phyloP scores from a whole-genome alignment of 2,113 vertebrate genomes.

The Ia io region DNA sequence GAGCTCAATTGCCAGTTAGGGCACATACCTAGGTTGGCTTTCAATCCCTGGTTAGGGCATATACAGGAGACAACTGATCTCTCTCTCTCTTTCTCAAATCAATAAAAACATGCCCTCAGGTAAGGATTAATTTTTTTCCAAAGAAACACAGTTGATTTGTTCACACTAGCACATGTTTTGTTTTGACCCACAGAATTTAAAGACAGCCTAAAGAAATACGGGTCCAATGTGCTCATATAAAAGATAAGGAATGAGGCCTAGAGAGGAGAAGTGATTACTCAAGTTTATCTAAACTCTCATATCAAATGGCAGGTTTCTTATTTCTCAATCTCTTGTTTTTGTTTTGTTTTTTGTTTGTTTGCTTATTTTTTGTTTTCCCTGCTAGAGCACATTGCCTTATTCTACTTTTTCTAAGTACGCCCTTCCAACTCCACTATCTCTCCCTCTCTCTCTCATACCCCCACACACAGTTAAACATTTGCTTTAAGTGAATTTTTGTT shows the following conservation, averaged over 20 bases:
- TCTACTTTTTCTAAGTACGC: not conserved
- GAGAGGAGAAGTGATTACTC: not conserved
- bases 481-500: not conserved
- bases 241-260: not conserved
- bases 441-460: not conserved
- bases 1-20: not conserved
- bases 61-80: not conserved
- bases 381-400: not conserved
- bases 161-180: not conserved
- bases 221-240: not conserved
- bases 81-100: not conserved
- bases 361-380: not conserved
- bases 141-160: not conserved
- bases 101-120: not conserved
- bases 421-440: no score
- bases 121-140: not conserved
- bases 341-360: not conserved
- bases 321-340: not conserved
- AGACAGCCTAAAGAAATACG: not conserved
- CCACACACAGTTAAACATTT: not conserved
- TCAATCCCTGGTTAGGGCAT: not conserved
- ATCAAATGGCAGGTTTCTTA: not conserved
- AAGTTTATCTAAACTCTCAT: not conserved
- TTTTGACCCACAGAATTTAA: not conserved
- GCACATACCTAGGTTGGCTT: not conserved